These are phyloP conservation scores for Panagrolaimus sp. DNA, from an alignment of 1,140 invertebrate species.

Conservation along the genomic window DNA sequence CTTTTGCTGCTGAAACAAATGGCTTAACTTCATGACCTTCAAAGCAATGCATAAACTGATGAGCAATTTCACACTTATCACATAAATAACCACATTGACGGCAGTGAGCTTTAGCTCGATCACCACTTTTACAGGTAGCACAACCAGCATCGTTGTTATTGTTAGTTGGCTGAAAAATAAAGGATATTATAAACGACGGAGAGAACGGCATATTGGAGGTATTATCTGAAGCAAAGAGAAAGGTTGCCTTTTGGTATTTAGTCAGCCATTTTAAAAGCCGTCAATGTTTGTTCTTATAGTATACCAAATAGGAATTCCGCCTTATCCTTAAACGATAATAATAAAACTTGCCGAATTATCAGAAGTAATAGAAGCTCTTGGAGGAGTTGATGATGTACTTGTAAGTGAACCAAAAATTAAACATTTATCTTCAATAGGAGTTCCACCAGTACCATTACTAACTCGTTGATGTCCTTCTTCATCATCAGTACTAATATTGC, in stretches of 20 bases:
- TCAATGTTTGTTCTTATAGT: no score
- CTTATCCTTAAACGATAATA: no score
- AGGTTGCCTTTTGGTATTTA: no score
- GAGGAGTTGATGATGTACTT: slow-evolving; percentile 37
- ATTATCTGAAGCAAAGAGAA: no score
- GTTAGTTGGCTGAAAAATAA: not conserved
- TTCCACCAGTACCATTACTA: no score
- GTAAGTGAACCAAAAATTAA: slow-evolving; percentile 33
- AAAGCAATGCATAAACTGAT: slow-evolving; percentile 97
- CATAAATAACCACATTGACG: slow-evolving; percentile 90
- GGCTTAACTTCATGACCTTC: slow-evolving; percentile 70
- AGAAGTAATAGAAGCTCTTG: slow-evolving; percentile 8
- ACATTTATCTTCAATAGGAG: slow-evolving; percentile 33
- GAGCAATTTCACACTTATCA: slow-evolving; percentile 86
- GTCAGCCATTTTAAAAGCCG: no score
- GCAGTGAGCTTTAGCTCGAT: slow-evolving; percentile 67
- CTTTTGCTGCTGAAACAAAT: not conserved
- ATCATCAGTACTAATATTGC: slow-evolving; percentile 1
- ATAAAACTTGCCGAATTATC: no score
- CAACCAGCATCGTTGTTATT: slow-evolving; percentile 60
- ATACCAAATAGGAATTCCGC: no score
- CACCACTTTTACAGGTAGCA: slow-evolving; percentile 63
- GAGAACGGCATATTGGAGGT: no score
- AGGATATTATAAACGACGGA: no score
- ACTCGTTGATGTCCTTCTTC: not conserved